Evolutionary conservation across 2,797 vertebrate species (phyloP), one percentile per base, ranked within the genome.

Genomic region (Danio jaintianensis): DNA sequence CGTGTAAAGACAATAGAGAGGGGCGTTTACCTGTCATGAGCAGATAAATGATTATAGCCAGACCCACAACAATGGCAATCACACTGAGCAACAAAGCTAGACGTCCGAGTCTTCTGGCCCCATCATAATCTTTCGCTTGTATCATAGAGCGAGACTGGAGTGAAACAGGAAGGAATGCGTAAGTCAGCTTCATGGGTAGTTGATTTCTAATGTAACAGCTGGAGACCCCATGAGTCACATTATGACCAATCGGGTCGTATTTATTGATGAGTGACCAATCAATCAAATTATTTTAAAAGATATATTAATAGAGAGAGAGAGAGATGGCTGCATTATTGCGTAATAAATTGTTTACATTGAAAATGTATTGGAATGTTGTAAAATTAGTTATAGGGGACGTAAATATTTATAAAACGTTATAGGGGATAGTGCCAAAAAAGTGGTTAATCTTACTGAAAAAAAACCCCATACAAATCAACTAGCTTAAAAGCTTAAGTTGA

Each of bases 111-210:
- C 94, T 95, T 82, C 90, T 93, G 2, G 94, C 96, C 52, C 93
- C 94, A 20, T 94, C 95, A 79, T 94, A 87, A 70, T 97, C 96
- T 59, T 96, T 96, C 72, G 93, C 90, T 77, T 94, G 94, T 66
- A 94, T 92, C 87, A 97, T 95, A 89, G 95, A 94, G 80, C 92
- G 94, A 40, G 96, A 95, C 96, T 97, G 86, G 68, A 64, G 68
- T 76, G 58, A 48, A 40, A 70, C 64, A 74, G 48, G 72, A 42
- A 45, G 53, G 45, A 58, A 38, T 18, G 48, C 3, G 8, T 20
- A 53, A 70, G 16, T 40, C 38, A 40, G 67, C 10, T 4, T 40
- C 69, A n/a, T 69, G 29, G 52, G n/a, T 53, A 6, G 12, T 52
- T 1, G 50, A 53, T 53, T 16, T 52, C n/a, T 4, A 53, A 7